Percentiles rank a stretch among this genome's conserved stretches.
Conservation (phyloP, 2,888 invertebrate genomes). For the Drosophila macrothrix region DNA sequence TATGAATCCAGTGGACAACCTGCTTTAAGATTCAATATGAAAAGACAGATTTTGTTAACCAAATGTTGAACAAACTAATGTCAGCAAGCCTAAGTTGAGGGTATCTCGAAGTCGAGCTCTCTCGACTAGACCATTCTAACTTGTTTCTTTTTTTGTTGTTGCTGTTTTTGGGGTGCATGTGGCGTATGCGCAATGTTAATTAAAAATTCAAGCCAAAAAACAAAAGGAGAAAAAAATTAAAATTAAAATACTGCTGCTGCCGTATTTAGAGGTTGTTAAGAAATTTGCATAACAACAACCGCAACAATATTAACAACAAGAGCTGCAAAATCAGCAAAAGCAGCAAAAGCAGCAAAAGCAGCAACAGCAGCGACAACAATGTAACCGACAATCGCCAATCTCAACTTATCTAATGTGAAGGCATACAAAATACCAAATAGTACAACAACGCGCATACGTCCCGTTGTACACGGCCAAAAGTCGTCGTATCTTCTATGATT, state of each 20-base stretch:
- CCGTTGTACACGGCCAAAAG: constrained; percentile 38
- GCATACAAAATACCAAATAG: constrained; percentile 34
- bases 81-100: neutral
- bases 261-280: constrained; percentile 60
- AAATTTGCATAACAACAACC: constrained; percentile 71
- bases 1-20: neutral
- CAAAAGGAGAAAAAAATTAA: constrained; percentile 16
- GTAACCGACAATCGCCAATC: constrained; percentile 56
- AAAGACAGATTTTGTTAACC: neutral
- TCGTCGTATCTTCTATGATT: constrained; percentile 20
- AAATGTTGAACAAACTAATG: neutral
- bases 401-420: constrained; percentile 54
- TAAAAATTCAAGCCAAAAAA: constrained; percentile 56
- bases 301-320: constrained; percentile 27
- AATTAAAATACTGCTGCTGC: constrained; percentile 37
- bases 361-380: constrained; percentile 47
- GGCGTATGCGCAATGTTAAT: constrained; percentile 69
- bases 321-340: constrained; percentile 2
- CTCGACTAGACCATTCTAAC: neutral
- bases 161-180: constrained; percentile 25
- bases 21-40: neutral
- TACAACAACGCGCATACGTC: constrained; percentile 48
- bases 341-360: constrained; percentile 38
- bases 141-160: neutral
- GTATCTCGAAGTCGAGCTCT: neutral